Percentiles rank a stretch among this genome's conserved stretches.
Evolutionary conservation across 2,888 invertebrate genomes (phyloP).

Genomic region (Eupeodes latifasciatus): DNA sequence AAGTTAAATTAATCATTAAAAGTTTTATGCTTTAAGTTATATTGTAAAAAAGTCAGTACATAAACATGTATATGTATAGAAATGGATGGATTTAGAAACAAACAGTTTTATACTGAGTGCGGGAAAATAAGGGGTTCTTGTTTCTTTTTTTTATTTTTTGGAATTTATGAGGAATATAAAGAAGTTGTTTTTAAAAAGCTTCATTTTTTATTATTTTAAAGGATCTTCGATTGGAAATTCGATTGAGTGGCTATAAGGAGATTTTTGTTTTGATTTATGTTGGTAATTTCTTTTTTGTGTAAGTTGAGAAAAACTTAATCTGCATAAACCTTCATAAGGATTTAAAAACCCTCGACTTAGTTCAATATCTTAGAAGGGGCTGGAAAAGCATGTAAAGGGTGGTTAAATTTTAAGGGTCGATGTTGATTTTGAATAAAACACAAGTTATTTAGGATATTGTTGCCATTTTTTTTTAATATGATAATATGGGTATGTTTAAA

Average conservation of each 20-base stretch:
- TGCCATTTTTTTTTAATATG: too few species aligned
- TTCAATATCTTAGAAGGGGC: too few species aligned
- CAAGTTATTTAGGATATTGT: too few species aligned
- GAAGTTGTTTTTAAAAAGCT: conserved; percentile 3
- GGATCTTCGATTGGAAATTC: neutral
- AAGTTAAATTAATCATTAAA: conserved; percentile 35
- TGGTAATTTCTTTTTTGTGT: neutral
- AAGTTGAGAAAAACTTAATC: neutral
- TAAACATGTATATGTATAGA: neutral
- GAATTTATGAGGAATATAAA: neutral
- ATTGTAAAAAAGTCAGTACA: neutral
- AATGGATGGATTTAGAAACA: conserved; percentile 13
- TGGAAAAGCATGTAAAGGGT: too few species aligned
- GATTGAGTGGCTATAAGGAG: neutral
- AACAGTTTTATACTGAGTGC: neutral
- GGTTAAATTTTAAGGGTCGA: too few species aligned
- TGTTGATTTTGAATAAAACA: too few species aligned
- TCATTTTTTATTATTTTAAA: neutral
- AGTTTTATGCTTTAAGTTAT: conserved; percentile 3
- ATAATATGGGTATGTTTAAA: too few species aligned
- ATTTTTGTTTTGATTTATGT: too few species aligned
- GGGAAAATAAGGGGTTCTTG: neutral
- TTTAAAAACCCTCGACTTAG: neutral
- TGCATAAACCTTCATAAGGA: neutral
- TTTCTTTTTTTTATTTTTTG: neutral